phyloP scores from a whole-genome alignment of 2,888 invertebrate genomes.

The Malacosoma neustria region DNA sequence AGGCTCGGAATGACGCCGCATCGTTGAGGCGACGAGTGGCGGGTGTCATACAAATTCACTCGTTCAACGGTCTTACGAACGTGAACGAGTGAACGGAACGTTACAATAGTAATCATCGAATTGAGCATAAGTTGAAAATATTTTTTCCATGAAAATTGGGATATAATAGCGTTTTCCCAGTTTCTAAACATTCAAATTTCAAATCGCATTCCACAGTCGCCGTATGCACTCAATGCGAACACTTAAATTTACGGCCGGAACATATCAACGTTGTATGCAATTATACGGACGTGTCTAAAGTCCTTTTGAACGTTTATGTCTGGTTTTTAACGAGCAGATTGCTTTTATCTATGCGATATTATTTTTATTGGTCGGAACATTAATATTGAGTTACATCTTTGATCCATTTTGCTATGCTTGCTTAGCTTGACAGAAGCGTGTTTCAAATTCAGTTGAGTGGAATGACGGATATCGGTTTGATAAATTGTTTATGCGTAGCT shows the following conservation, averaged over 20 bases:
- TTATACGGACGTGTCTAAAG: background rate
- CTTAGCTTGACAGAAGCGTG: background rate
- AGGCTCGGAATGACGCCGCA: too few species aligned
- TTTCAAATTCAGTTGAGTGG: background rate
- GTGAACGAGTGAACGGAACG: too few species aligned
- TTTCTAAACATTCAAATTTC: too few species aligned
- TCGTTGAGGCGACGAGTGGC: too few species aligned
- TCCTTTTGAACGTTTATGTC: background rate
- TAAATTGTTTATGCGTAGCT: background rate
- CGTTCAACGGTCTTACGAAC: too few species aligned
- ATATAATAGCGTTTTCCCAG: too few species aligned
- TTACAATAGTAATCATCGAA: too few species aligned
- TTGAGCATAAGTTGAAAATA: too few species aligned
- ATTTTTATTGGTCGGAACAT: background rate
- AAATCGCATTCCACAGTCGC: too few species aligned
- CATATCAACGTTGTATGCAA: background rate
- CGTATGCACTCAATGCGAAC: background rate
- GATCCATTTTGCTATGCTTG: background rate
- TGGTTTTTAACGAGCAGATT: background rate
- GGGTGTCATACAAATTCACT: too few species aligned
- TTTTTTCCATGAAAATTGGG: too few species aligned
- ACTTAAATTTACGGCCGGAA: background rate
- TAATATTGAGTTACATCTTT: background rate
- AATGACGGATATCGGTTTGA: background rate
- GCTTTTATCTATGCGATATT: background rate